A percentile compares a stretch with the other conserved stretches of the same genome.
Conservation (phyloP, 1,140 invertebrate genomes). For the Drosophila aff. region DNA sequence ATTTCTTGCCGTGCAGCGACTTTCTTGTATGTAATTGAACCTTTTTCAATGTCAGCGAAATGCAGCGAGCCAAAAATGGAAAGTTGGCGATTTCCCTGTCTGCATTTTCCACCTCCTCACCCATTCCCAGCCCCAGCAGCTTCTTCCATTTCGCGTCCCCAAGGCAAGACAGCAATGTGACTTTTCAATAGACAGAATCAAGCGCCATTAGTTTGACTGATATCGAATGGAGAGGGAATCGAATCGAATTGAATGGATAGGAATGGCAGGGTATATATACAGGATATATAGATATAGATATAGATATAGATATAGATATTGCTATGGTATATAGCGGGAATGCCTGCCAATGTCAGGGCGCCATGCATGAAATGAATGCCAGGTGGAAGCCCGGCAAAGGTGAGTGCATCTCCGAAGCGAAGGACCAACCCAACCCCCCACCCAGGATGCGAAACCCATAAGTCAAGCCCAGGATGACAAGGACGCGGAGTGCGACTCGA, state of each 20-base stretch:
- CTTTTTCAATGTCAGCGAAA: constrained; percentile 69
- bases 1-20: background rate
- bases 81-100: constrained; percentile 46
- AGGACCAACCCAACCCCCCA: background rate
- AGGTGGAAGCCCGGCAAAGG: constrained; percentile 8
- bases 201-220: constrained; percentile 72
- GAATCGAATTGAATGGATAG: constrained; percentile 28
- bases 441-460: constrained; percentile 46
- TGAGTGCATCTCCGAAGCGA: constrained; percentile 8
- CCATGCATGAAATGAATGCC: constrained; percentile 62
- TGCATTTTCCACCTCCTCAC: background rate
- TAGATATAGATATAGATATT: background rate
- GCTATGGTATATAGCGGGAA: constrained; percentile 1
- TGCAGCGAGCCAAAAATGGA: constrained; percentile 30
- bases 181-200: constrained; percentile 71
- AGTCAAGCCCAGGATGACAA: constrained; percentile 52
- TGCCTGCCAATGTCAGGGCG: constrained; percentile 20
- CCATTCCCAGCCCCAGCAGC: background rate
- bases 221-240: constrained; percentile 49
- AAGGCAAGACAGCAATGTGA: constrained; percentile 30
- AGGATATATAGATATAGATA: background rate
- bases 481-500: constrained; percentile 50
- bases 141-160: constrained; percentile 1
- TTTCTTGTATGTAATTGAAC: constrained; percentile 15
- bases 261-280: constrained; percentile 8